phyloP scores from a whole-genome alignment of 2,888 invertebrate species.

The Quadriops clusia region DNA sequence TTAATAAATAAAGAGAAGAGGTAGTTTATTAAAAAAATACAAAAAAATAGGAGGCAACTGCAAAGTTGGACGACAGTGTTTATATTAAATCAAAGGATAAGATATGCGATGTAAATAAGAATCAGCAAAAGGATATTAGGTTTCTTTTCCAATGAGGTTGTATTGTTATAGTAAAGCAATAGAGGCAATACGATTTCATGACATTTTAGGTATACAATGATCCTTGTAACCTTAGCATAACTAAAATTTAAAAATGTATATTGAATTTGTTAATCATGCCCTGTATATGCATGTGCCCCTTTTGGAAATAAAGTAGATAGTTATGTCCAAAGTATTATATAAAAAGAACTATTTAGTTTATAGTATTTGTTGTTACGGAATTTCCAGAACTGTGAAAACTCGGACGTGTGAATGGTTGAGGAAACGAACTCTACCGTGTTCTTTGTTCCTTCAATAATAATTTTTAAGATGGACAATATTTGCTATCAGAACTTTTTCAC shows the following conservation, averaged over 20 bases:
- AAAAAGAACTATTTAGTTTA: constrained; percentile 23
- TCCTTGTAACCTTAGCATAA: constrained; percentile 23
- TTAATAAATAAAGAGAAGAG: constrained; percentile 12
- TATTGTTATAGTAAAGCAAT: constrained; percentile 29
- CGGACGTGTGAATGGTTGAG: too few species aligned
- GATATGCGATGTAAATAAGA: constrained; percentile 29
- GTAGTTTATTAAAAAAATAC: constrained; percentile 12
- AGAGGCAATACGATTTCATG: constrained; percentile 32
- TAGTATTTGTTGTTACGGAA: constrained; percentile 27
- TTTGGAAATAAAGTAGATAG: constrained; percentile 30
- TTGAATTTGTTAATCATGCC: constrained; percentile 34
- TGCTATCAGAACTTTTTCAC: too few species aligned
- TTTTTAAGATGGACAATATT: too few species aligned
- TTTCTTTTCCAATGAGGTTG: constrained; percentile 28
- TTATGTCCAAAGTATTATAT: constrained; percentile 32
- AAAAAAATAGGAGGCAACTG: constrained; percentile 14
- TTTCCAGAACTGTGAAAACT: too few species aligned
- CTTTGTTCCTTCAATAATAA: constrained; percentile 12
- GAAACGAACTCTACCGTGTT: constrained; percentile 13
- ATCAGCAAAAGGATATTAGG: constrained; percentile 26
- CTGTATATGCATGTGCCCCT: constrained; percentile 36
- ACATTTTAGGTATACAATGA: constrained; percentile 23
- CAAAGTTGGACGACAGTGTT: constrained; percentile 11
- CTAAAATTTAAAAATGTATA: too few species aligned
- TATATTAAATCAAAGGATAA: constrained; percentile 9